Base-by-base conservation (phyloP, 2,888 invertebrate species). In the Allolobophora icterica region DNA sequence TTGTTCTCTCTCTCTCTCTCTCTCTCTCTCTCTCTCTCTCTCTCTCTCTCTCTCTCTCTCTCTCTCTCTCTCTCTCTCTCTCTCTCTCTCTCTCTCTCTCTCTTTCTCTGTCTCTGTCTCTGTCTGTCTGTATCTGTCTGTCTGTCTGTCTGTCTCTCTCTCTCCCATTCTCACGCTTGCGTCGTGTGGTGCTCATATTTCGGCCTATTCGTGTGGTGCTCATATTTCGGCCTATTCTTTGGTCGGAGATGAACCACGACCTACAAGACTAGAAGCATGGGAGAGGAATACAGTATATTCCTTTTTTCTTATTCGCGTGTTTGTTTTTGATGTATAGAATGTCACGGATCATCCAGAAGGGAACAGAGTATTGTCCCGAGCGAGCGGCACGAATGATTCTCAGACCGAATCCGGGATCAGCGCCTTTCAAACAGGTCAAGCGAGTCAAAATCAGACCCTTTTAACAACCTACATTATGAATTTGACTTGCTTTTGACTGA, bases 351-450 rank as follows among this genome's bases (percentile, higher is more conserved):
- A 91, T 95, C 30, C 94, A 93, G 91, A 93, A 93, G 30, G 94
- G 94, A 38, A 94, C 95, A 15, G 93, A 94, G n/a, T 92, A 93
- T 42, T 94, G 94, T 52, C 94, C 95, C 8, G 92, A 93, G 15
- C 92, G 92, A 83, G 94, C 94, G 89, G 92, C 92, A 83, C 92
- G 92, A 40, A 92, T 94, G 92, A 93, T 93, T 40, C 92, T 94
- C 19, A 94, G 94, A 89, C 92, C 92, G 84, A 94, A 94, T 92
- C 94, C 93, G 21, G 93, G 93, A 89, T 92, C 94, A 89, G 93
- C 94, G 84, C 94, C 95, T 35, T 95, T 95, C 93, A 94, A 95
- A 92, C 95, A 38, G 94, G 95, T 95, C 40, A 24, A 34, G 1
- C n/a, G n/a, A n/a, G 71, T 71, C 71, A 1, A 71, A n/a, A 71